Conservation (phyloP, 1,140 invertebrate species). For the Drosophila mojavensis region DNA sequence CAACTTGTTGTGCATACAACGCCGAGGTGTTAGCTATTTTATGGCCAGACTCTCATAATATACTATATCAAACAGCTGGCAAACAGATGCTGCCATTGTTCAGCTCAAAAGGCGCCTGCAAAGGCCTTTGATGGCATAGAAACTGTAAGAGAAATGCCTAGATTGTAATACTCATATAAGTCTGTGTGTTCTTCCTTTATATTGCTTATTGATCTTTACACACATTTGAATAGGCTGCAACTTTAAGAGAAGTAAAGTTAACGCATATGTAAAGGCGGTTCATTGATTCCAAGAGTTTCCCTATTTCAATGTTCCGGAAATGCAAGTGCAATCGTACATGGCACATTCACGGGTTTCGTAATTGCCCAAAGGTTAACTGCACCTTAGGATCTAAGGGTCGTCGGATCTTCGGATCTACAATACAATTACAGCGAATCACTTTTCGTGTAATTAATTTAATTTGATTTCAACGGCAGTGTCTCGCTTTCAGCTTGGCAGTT, state of each 20-base stretch:
- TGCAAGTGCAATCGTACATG: neutral
- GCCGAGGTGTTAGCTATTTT: conserved; percentile 63
- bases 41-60: conserved; percentile 36
- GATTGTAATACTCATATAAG: neutral
- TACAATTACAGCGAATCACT: conserved; percentile 62
- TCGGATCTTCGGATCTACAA: conserved; percentile 49
- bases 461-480: conserved; percentile 41
- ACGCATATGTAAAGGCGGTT: no score
- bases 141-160: neutral
- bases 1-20: conserved; percentile 40
- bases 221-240: no score
- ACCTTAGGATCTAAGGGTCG: neutral
- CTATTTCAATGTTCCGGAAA: neutral
- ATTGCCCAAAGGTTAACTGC: conserved; percentile 21
- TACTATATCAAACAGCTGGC: conserved; percentile 5
- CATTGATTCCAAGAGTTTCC: no score
- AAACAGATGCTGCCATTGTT: conserved; percentile 16
- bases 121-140: neutral
- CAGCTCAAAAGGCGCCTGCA: neutral
- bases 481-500: conserved; percentile 15
- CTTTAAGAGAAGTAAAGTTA: no score
- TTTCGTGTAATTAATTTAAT: conserved; percentile 70
- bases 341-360: conserved; percentile 8
- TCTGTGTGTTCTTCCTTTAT: neutral
- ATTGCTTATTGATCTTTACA: neutral